Conservation (phyloP, 2,888 invertebrate species). For the Phyto melanocephala region DNA sequence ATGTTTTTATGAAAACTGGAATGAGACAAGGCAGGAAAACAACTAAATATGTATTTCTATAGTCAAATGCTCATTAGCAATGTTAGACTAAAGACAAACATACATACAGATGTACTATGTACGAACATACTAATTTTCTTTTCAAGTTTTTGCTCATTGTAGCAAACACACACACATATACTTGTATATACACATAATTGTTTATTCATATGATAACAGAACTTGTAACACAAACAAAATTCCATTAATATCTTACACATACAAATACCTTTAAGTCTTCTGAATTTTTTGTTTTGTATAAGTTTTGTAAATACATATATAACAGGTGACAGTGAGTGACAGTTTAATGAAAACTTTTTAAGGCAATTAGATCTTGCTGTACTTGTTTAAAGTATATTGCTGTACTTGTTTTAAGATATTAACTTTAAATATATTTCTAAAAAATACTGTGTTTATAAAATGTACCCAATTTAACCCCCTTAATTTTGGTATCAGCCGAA, state of each 20-base stretch:
- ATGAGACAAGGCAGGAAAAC: background rate
- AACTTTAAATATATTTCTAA: too few species aligned
- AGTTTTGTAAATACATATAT: background rate
- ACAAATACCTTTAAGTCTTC: conserved; percentile 6
- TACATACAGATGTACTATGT: background rate
- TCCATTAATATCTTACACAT: background rate
- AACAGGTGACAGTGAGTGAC: conserved; percentile 30
- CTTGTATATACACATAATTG: background rate
- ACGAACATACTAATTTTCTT: conserved; percentile 20
- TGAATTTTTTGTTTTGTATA: background rate
- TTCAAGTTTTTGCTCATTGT: background rate
- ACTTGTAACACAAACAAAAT: background rate
- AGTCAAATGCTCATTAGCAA: conserved; percentile 60
- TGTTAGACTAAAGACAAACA: conserved; percentile 40
- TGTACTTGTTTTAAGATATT: background rate
- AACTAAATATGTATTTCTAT: conserved; percentile 7
- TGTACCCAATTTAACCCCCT: too few species aligned
- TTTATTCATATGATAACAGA: background rate
- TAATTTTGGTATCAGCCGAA: too few species aligned
- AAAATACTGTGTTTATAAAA: too few species aligned
- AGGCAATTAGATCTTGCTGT: background rate
- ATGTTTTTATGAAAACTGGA: background rate
- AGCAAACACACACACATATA: background rate
- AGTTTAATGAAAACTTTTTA: background rate
- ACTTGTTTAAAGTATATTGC: background rate